Percentiles rank a stretch among this genome's conserved stretches.
phyloP scores from a whole-genome alignment of 2,797 vertebrate species.

The Phoeniculus purpureus region DNA sequence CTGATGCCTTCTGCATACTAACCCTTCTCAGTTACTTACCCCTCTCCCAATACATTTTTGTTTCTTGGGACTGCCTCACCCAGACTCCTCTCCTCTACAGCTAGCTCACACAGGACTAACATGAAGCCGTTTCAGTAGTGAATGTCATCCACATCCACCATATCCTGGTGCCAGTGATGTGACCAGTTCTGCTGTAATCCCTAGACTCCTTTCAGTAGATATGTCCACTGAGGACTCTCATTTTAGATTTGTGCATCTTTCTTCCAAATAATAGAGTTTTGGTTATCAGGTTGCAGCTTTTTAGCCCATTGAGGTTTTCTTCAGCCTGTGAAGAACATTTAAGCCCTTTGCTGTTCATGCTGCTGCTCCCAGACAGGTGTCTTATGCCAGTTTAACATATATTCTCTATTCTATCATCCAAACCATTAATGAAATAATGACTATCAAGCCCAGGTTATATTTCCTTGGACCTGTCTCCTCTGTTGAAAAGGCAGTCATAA shows the following conservation, averaged over 20 bases:
- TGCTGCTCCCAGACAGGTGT: slow-evolving; percentile 4
- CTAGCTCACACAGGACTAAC: neutral
- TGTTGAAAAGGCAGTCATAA: neutral
- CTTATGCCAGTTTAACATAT: slow-evolving; percentile 24
- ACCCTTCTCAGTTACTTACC: rapidly evolving
- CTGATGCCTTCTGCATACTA: neutral
- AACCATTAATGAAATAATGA: slow-evolving; percentile 7
- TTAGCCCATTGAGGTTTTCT: neutral
- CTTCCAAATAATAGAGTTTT: neutral
- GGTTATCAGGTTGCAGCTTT: neutral
- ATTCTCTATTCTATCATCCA: slow-evolving; percentile 36
- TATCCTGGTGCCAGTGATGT: neutral
- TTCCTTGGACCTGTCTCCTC: neutral
- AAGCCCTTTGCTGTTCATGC: neutral
- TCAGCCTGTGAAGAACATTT: neutral
- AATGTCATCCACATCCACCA: neutral
- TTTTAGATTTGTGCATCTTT: neutral
- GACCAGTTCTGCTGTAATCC: neutral
- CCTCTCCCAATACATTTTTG: neutral
- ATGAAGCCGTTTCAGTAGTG: neutral
- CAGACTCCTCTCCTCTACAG: neutral
- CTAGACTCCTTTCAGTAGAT: neutral
- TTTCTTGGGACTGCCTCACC: neutral
- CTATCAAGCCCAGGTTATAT: neutral
- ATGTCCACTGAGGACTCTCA: neutral